Percentiles rank a stretch among this genome's conserved stretches.
These are phyloP conservation scores for Pilophorus perplexus DNA, from an alignment of 2,888 invertebrate species.

Conservation along the genomic window DNA sequence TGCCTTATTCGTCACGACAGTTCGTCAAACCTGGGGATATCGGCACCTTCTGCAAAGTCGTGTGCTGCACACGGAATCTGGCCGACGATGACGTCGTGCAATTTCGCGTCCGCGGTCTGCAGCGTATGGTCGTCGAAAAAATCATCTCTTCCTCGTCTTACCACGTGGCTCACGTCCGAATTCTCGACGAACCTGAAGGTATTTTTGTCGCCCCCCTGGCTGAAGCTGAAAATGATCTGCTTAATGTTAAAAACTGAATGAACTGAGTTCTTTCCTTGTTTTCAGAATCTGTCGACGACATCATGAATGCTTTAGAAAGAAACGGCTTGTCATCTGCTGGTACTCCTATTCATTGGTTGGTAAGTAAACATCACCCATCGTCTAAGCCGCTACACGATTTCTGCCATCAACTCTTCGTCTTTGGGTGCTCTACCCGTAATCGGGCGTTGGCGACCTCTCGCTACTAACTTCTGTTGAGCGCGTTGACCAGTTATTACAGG, in stretches of 20 bases:
- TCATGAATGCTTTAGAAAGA: neutral
- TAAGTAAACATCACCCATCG: too few species aligned
- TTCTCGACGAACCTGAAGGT: conserved; percentile 34
- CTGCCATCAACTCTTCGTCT: too few species aligned
- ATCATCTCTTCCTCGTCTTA: neutral
- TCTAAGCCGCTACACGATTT: too few species aligned
- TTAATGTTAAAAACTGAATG: conserved; percentile 8
- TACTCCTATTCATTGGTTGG: too few species aligned
- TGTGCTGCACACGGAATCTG: neutral
- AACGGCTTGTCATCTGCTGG: neutral
- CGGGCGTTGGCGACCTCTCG: too few species aligned
- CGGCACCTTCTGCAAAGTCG: conserved; percentile 10
- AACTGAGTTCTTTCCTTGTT: conserved; percentile 11
- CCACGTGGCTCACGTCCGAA: neutral
- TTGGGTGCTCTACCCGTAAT: too few species aligned
- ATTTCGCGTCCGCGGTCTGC: neutral
- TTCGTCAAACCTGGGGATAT: conserved; percentile 3
- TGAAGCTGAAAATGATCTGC: conserved; percentile 25
- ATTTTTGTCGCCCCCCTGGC: neutral
- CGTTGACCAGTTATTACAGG: too few species aligned
- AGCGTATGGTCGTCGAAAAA: conserved; percentile 27
- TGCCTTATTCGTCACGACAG: neutral
- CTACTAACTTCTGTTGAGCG: too few species aligned
- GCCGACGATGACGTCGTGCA: neutral
- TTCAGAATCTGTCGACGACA: conserved; percentile 12